A percentile compares a stretch with the other conserved stretches of the same genome.
These are phyloP conservation scores for Casuarius casuarius DNA, from an alignment of 2,113 vertebrate genomes.

Conservation along the genomic window DNA sequence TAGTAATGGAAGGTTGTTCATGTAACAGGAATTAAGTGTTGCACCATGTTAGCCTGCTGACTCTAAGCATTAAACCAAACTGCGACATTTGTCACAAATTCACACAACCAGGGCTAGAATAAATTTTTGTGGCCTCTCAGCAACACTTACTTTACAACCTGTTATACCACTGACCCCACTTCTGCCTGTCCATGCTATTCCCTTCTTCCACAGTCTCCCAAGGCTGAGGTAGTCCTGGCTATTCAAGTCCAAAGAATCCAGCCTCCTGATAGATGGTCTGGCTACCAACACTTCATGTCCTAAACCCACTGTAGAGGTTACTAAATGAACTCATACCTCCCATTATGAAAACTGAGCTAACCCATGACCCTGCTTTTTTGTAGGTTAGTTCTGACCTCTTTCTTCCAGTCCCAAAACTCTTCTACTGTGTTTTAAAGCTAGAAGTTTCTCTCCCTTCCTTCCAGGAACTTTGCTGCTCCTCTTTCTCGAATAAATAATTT, in stretches of 20 bases:
- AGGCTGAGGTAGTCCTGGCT: neutral
- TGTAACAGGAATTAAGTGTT: neutral
- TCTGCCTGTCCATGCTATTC: neutral
- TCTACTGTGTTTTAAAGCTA: neutral
- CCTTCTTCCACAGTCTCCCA: neutral
- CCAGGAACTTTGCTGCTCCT: neutral
- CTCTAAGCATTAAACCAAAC: neutral
- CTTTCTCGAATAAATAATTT: neutral
- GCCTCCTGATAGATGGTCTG: neutral
- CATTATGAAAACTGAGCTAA: neutral
- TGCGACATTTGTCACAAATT: neutral
- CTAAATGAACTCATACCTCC: neutral
- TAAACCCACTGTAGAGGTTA: neutral
- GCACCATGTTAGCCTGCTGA: neutral
- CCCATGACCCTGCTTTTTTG: accelerated
- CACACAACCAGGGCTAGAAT: neutral
- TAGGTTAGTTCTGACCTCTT: neutral
- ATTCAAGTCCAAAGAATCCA: neutral
- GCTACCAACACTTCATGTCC: neutral
- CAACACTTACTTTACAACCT: neutral
- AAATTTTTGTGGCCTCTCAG: neutral
- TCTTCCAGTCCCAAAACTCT: neutral
- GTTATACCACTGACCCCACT: neutral
- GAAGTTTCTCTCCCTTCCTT: neutral
- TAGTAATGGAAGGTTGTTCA: neutral